phyloP scores from a whole-genome alignment of 53 echinoderm and acorn worm genomes.

The Antedon mediterranea region DNA sequence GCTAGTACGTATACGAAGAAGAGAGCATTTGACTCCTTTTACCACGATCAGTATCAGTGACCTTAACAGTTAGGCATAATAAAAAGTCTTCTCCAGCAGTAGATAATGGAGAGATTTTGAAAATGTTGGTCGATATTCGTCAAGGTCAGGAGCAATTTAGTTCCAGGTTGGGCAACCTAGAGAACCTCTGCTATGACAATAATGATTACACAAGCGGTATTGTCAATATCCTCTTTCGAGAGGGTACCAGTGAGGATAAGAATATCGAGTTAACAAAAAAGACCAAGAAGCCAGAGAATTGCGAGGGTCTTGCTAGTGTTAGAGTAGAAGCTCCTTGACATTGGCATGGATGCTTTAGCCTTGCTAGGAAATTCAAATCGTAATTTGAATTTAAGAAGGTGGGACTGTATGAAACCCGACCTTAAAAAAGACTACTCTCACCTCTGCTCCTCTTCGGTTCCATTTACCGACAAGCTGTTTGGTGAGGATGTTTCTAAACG shows the following conservation, averaged over 20 bases:
- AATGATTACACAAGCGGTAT: background rate
- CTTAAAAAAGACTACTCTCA: conserved; percentile 21
- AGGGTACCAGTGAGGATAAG: conserved; percentile 22
- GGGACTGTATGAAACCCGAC: conserved; percentile 23
- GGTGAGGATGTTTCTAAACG: conserved; percentile 18
- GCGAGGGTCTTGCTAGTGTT: conserved; percentile 13
- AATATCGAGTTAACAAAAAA: conserved; percentile 11
- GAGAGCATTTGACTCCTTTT: no score
- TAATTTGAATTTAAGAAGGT: conserved; percentile 15
- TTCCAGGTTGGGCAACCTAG: background rate
- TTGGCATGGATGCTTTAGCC: conserved; percentile 25
- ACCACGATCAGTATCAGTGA: no score
- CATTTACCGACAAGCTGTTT: conserved; percentile 24
- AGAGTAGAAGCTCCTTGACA: conserved; percentile 18
- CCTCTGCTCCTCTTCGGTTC: conserved; percentile 16
- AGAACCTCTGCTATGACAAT: background rate
- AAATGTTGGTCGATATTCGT: background rate
- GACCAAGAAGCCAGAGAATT: conserved; percentile 19
- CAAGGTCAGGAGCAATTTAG: background rate
- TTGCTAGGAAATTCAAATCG: conserved; percentile 23
- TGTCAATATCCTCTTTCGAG: conserved; percentile 20
- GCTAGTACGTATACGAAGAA: no score
- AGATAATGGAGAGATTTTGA: background rate
- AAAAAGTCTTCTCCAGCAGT: background rate
- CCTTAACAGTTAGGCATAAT: background rate